Base-by-base conservation (phyloP, 2,888 invertebrate species). In the Tuta absoluta region DNA sequence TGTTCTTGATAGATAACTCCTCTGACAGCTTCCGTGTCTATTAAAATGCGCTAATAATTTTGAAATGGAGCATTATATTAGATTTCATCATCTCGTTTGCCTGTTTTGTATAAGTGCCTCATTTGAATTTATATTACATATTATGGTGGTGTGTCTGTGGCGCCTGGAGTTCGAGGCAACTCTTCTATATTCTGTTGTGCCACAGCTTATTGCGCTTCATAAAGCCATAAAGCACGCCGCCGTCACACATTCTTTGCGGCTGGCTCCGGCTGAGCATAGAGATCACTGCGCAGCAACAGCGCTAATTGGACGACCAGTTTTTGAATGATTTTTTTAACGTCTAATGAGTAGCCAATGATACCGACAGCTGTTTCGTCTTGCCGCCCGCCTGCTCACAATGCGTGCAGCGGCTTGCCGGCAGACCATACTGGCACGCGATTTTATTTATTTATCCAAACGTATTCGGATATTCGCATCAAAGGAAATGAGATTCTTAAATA, bases 91-190 rank as follows among this genome's bases (percentile, higher is more conserved):
- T 19, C 21, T 7, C 58, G 38, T 58, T 57, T 37, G 17, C n/a
- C 5, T 56, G 33, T 56, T 78, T 75, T 70, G 71, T 79, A 77
- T 73, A 79, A 80, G 76, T 80, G 76, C 77, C 77, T 75, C 76
- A 78, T 79, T 79, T 85, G 86, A 84, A 86, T 86, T 84, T 85
- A 82, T 85, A 85, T 84, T 80, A 82, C 79, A 78, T 75, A 84
- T 85, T 85, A 85, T 78, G 80, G 78, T 79, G 69, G 76, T 75
- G 69, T 75, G 76, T 75, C 70, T 75, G 73, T 72, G 77, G 79
- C 73, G 73, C 75, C 67, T 69, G 71, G 75, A 66, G 68, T 66
- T 63, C 65, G 76, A 24, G 7, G 78, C 74, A 75, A 75, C 75
- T 62, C 24, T 28, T 62, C 24, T 33, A 78, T 78, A 81, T 74